Evolutionary conservation across 2,797 vertebrate genomes (phyloP).

Genomic region (Cuniculus paca): DNA sequence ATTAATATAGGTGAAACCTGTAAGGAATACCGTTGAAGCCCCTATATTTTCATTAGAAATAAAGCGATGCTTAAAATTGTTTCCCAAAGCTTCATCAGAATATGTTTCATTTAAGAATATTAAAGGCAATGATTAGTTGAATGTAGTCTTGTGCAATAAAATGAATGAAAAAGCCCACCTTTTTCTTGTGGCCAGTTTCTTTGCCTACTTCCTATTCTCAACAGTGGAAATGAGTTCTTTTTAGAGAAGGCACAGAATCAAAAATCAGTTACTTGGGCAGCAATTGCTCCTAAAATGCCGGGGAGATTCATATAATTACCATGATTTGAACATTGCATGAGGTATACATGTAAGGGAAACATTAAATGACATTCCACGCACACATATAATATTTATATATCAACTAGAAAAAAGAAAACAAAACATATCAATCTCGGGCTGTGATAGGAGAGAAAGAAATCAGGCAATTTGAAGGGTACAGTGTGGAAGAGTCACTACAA

Average conservation of each 20-base stretch:
- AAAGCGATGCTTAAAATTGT: neutral
- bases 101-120: neutral
- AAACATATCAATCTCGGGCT: neutral
- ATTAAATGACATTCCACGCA: neutral
- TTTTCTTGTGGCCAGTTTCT: neutral
- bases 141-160: neutral
- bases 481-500: neutral
- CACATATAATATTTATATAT: too few species aligned
- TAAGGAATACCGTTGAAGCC: neutral
- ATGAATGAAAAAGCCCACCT: neutral
- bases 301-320: neutral
- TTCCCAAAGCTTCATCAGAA: neutral
- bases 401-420: neutral
- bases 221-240: neutral
- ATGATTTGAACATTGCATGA: neutral
- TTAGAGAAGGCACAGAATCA: neutral
- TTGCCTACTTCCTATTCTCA: neutral
- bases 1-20: neutral
- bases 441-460: neutral
- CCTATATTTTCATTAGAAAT: slow-evolving; percentile 33
- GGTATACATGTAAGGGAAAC: neutral
- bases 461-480: neutral
- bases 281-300: neutral
- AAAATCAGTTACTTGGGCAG: neutral
- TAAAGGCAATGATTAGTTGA: neutral